phyloP scores from a whole-genome alignment of 2,888 invertebrate genomes.

The Acleris emargana region DNA sequence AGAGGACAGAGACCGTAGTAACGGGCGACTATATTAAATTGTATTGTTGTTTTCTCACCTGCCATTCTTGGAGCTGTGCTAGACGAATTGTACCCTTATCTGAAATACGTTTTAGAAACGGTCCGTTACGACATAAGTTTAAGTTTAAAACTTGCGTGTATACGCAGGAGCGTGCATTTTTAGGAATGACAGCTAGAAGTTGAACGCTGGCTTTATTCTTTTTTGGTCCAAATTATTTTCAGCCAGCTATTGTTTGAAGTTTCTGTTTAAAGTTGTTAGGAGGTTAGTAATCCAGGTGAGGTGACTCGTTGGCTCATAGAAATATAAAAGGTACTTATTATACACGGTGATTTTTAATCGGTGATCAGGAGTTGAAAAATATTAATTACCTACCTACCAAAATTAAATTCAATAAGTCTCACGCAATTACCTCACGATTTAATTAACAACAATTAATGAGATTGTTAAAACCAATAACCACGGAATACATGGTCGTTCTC shows the following conservation, averaged over 20 bases:
- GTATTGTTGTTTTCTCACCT: conserved; percentile 21
- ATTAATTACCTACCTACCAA: too few relatives aligned
- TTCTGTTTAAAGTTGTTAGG: not conserved
- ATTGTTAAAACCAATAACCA: too few relatives aligned
- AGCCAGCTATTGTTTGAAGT: conserved; percentile 21
- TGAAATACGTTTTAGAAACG: conserved; percentile 52
- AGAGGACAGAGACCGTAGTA: too few relatives aligned
- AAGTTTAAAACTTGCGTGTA: conserved; percentile 24
- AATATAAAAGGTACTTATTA: too few relatives aligned
- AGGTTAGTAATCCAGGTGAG: not conserved
- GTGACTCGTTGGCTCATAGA: too few relatives aligned
- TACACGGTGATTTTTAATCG: too few relatives aligned
- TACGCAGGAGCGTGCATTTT: conserved; percentile 55
- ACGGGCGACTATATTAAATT: too few relatives aligned
- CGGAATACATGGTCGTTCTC: too few relatives aligned
- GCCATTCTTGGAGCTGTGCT: conserved; percentile 44
- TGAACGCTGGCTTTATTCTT: conserved; percentile 32
- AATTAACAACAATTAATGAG: too few relatives aligned
- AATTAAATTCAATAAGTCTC: too few relatives aligned
- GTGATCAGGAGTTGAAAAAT: too few relatives aligned
- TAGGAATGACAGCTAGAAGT: conserved; percentile 53
- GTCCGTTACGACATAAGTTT: conserved; percentile 47
- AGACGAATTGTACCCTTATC: conserved; percentile 50
- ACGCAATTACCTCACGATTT: too few relatives aligned
- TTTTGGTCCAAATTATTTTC: conserved; percentile 2